A percentile compares a stretch with the other conserved stretches of the same genome.
phyloP scores from a whole-genome alignment of 2,888 invertebrate genomes.

The Chalcosyrphus nemorum region DNA sequence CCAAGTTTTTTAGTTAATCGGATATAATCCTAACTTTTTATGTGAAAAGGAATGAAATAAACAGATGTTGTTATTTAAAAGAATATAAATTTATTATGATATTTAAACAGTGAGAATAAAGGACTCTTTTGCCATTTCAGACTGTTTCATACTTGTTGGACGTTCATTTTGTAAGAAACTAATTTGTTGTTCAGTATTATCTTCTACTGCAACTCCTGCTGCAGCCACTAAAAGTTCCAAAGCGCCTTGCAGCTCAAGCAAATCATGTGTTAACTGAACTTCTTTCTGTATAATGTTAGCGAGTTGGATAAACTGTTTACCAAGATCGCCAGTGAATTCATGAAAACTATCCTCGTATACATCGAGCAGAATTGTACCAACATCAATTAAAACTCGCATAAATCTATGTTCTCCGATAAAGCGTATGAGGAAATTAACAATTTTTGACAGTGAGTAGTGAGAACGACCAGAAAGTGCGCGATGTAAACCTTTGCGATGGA shows the following conservation, averaged over 20 bases:
- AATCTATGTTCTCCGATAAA: constrained; percentile 89
- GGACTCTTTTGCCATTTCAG: constrained; percentile 77
- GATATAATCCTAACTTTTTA: no score
- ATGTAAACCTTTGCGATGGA: constrained; percentile 90
- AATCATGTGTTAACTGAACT: constrained; percentile 85
- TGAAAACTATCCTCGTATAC: constrained; percentile 87
- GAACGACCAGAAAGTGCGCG: constrained; percentile 89
- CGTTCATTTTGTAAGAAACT: constrained; percentile 73
- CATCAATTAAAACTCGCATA: constrained; percentile 88
- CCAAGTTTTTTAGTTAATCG: no score
- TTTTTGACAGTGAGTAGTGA: constrained; percentile 85
- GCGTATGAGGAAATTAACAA: constrained; percentile 90
- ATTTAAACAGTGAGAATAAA: constrained; percentile 75
- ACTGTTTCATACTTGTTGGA: constrained; percentile 76
- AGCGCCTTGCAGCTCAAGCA: constrained; percentile 87
- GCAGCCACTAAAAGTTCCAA: constrained; percentile 87
- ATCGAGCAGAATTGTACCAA: constrained; percentile 89
- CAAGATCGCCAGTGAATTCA: constrained; percentile 85
- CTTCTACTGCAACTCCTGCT: constrained; percentile 83
- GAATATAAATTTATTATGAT: not conserved
- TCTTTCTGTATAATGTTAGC: constrained; percentile 86
- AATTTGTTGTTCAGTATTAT: constrained; percentile 54
- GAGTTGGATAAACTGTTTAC: constrained; percentile 85
- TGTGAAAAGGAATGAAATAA: not conserved
- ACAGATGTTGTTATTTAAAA: not conserved